Percentiles rank a stretch among this genome's conserved stretches.
phyloP scores from a whole-genome alignment of 1,140 invertebrate species.

The Hormaphis cornu region DNA sequence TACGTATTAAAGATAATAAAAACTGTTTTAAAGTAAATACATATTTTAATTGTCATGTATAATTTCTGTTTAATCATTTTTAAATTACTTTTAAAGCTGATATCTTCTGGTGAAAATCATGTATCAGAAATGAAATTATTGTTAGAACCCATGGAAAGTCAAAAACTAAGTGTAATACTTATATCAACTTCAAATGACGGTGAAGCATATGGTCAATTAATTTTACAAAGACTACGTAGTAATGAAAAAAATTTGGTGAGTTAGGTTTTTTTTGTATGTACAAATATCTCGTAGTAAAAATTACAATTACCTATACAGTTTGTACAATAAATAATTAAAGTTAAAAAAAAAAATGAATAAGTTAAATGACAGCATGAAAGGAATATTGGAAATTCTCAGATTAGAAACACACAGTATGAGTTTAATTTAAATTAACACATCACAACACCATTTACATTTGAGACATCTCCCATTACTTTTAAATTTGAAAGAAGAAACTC shows the following conservation, averaged over 20 bases:
- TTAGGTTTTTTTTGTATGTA: too few species aligned
- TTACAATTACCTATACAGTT: too few species aligned
- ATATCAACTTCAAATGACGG: constrained; percentile 26
- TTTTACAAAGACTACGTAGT: neutral
- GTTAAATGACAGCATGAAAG: too few species aligned
- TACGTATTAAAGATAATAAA: constrained; percentile 19
- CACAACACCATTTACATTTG: too few species aligned
- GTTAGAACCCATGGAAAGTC: constrained; percentile 26
- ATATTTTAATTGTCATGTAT: neutral
- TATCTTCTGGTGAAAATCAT: constrained; percentile 20
- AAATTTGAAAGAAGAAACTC: too few species aligned
- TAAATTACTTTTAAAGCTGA: neutral
- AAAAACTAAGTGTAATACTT: constrained; percentile 18
- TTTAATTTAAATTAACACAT: too few species aligned
- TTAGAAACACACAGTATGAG: too few species aligned
- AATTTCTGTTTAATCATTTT: neutral
- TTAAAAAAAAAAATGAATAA: too few species aligned
- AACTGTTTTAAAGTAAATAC: constrained; percentile 22
- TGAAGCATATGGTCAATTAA: constrained; percentile 1
- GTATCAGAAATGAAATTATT: constrained; percentile 25
- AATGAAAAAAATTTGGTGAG: constrained; percentile 5
- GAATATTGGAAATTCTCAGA: too few species aligned
- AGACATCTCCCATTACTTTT: too few species aligned
- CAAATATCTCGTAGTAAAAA: too few species aligned
- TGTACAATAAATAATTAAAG: too few species aligned